A percentile compares a stretch with the other conserved stretches of the same genome.
Conservation (phyloP, 2,797 vertebrate genomes). For the Coreius guichenoti region DNA sequence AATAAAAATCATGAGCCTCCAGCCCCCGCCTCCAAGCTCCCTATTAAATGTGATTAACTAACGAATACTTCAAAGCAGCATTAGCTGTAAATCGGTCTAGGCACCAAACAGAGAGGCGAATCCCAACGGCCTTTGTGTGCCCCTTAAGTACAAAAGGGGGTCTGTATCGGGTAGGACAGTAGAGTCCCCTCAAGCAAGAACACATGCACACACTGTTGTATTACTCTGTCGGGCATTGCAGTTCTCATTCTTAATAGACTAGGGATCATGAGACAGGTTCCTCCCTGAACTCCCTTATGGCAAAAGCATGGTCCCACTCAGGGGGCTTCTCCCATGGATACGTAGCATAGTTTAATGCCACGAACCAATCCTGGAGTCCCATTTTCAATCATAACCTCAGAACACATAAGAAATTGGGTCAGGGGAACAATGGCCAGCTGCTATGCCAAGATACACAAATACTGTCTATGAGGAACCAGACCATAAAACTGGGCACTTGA, state of each 20-base stretch:
- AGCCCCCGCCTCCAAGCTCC: neutral
- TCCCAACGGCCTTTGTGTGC: conserved; percentile 25
- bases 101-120: conserved; percentile 60
- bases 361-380: conserved; percentile 6
- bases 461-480: neutral
- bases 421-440: conserved; percentile 58
- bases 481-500: neutral
- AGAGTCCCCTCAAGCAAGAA: conserved; percentile 45
- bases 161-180: conserved; percentile 64
- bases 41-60: conserved; percentile 74
- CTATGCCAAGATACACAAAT: conserved; percentile 58
- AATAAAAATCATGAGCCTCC: conserved; percentile 26
- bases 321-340: conserved; percentile 30
- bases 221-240: neutral
- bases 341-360: neutral
- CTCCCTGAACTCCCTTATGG: neutral
- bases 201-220: conserved; percentile 36
- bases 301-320: neutral
- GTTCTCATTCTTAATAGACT: neutral
- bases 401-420: conserved; percentile 50
- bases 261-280: conserved; percentile 15
- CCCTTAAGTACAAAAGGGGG: conserved; percentile 71
- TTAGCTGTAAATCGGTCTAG: conserved; percentile 69
- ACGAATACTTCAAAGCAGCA: conserved; percentile 71
- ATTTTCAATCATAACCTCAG: conserved; percentile 31